phyloP scores from a whole-genome alignment of 2,113 vertebrate genomes.

The Geococcyx californianus region DNA sequence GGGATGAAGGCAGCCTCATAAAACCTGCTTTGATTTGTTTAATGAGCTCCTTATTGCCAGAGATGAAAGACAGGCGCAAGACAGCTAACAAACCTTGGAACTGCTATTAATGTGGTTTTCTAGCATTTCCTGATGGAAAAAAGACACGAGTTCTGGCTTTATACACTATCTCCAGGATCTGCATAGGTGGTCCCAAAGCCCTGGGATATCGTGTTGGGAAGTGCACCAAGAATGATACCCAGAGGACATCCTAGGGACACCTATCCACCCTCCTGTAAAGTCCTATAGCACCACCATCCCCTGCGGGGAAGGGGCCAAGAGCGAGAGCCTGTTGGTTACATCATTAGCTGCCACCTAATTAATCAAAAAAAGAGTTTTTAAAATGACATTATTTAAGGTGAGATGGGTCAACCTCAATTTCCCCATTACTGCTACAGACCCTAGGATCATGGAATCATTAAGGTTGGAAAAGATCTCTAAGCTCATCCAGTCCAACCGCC shows the following conservation, averaged over 20 bases:
- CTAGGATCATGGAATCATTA: not conserved
- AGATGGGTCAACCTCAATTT: not conserved
- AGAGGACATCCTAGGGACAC: not conserved
- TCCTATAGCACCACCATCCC: not conserved
- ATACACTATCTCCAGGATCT: not conserved
- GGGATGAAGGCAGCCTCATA: not conserved
- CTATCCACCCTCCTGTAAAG: not conserved
- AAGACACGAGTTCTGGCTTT: not conserved
- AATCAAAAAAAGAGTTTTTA: not conserved
- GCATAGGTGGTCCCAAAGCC: not conserved
- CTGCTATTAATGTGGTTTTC: not conserved
- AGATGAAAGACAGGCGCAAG: not conserved
- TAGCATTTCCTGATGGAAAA: not conserved
- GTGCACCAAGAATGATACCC: not conserved
- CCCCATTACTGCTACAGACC: not conserved
- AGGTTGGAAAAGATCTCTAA: no score
- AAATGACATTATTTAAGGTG: not conserved
- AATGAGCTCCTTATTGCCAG: not conserved
- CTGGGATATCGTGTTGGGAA: not conserved
- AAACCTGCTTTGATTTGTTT: not conserved
- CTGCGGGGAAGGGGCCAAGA: not conserved
- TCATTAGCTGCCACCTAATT: not conserved
- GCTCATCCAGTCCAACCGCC: no score
- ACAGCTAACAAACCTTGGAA: not conserved
- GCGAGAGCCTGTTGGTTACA: not conserved